Base-by-base conservation (phyloP, 2,797 vertebrate genomes). In the Poeciliopsis gracilis region DNA sequence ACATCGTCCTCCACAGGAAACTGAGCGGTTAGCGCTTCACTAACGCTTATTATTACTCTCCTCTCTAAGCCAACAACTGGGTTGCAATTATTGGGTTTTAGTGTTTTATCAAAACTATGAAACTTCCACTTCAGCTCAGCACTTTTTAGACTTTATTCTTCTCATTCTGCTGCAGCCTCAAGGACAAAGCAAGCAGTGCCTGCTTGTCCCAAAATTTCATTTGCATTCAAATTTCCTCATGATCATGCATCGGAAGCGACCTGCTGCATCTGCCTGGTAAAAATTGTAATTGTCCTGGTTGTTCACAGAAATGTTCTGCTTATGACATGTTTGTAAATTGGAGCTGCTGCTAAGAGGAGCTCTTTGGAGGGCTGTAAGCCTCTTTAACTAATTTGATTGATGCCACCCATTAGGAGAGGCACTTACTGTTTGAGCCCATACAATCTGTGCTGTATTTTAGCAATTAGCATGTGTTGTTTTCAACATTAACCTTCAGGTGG, bases 361-460 rank as follows among this genome's bases (percentile, higher is more conserved):
- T 47, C 59, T 25, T 61, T 25, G 30, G 6, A 53, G 45, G 25
- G 46, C 20, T 61, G 41, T 47, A 66, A 53, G 57, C 45, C 25
- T 28, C n/a, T 49, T 53, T 79, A 66, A 41, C 30, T 49, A 46
- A 41, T 63, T 36, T 63, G 69, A 66, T 73, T 67, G 71, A 73
- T 67, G 69, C 30, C 33, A 47, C 28, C 70, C 13, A 12, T 72
- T 38, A 78, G 23, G 12, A 46, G 4, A 33, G 63, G 46, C 12
- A n/a, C 33, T 69, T 38, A 12, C 36, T 30, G 16, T 76, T 23
- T 51, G 45, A 51, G 41, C 20, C 20, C 9, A 41, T 41, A 12
- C 63, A 67, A 23, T 67, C 63, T 67, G 15, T 13, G 38, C 18
- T 33, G 49, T 15, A 66, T 66, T 66, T 38, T 38, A 38, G 33